Percentiles rank a stretch among this genome's conserved stretches.
phyloP scores from a whole-genome alignment of 2,888 invertebrate species.

The Microplitis deprimator region DNA sequence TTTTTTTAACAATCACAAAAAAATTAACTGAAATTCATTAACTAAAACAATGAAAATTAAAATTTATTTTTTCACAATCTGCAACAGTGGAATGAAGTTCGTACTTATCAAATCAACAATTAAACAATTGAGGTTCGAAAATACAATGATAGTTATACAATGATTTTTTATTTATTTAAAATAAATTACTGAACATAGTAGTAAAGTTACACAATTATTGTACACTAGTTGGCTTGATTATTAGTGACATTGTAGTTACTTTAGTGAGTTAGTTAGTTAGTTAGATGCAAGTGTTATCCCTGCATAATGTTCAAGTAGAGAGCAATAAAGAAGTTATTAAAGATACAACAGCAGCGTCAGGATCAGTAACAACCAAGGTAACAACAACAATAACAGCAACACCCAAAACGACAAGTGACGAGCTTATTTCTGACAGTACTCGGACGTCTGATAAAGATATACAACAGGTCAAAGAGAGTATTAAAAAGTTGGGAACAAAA shows the following conservation, averaged over 20 bases:
- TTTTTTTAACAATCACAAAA: conserved; percentile 8
- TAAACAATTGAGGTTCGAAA: conserved; percentile 36
- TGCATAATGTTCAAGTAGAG: conserved; percentile 62
- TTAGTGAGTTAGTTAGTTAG: not conserved
- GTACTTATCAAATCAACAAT: conserved; percentile 30
- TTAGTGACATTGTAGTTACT: conserved; percentile 13
- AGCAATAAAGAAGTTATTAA: conserved; percentile 53
- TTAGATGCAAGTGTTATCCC: conserved; percentile 44
- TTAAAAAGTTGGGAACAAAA: conserved; percentile 81
- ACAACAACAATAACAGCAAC: conserved; percentile 41
- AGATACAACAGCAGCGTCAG: conserved; percentile 40
- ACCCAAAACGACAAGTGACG: conserved; percentile 73
- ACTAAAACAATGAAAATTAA: conserved; percentile 11
- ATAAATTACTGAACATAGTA: not conserved
- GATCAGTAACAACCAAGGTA: conserved; percentile 45
- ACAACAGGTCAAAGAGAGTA: conserved; percentile 82
- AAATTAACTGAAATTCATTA: not conserved
- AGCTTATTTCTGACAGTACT: conserved; percentile 85
- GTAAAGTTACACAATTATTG: conserved; percentile 10
- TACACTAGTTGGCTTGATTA: conserved; percentile 22
- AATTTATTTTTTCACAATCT: conserved; percentile 16
- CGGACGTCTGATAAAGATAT: conserved; percentile 78
- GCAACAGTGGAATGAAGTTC: conserved; percentile 46
- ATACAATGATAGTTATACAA: not conserved
- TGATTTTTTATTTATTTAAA: not conserved